These are phyloP conservation scores for Halichoerus grypus DNA, from an alignment of 2,113 vertebrate species.

Conservation along the genomic window DNA sequence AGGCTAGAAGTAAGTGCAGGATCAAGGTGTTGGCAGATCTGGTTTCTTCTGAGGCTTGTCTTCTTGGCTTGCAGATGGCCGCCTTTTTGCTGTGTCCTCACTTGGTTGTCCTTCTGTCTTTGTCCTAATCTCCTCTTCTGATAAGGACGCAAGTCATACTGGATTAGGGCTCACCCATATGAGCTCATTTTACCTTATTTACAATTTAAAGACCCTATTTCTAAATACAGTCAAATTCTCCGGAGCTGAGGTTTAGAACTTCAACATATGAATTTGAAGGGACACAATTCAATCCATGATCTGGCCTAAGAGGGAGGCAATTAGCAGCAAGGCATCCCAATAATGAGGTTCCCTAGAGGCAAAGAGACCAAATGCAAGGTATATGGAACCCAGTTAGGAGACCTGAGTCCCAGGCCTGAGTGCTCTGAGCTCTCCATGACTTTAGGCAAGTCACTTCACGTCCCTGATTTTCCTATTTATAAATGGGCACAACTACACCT, in stretches of 20 bases:
- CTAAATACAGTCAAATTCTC: background rate
- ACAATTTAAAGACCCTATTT: background rate
- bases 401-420: fast-evolving
- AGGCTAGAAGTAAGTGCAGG: background rate
- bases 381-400: background rate
- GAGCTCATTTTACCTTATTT: background rate
- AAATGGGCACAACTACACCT: background rate
- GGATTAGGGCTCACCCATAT: background rate
- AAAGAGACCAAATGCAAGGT: background rate
- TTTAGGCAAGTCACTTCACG: background rate
- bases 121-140: background rate
- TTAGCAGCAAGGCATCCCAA: background rate
- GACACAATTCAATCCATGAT: too few relatives aligned
- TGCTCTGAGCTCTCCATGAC: background rate
- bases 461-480: background rate
- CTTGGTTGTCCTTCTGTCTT: background rate
- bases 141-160: background rate
- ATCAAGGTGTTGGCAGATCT: background rate
- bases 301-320: background rate
- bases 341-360: background rate
- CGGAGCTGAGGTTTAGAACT: background rate
- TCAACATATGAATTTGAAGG: background rate
- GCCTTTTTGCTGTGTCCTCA: background rate
- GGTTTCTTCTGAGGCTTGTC: background rate
- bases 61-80: background rate